Conservation (phyloP, 2,888 invertebrate genomes). For the Eulithis prunata region DNA sequence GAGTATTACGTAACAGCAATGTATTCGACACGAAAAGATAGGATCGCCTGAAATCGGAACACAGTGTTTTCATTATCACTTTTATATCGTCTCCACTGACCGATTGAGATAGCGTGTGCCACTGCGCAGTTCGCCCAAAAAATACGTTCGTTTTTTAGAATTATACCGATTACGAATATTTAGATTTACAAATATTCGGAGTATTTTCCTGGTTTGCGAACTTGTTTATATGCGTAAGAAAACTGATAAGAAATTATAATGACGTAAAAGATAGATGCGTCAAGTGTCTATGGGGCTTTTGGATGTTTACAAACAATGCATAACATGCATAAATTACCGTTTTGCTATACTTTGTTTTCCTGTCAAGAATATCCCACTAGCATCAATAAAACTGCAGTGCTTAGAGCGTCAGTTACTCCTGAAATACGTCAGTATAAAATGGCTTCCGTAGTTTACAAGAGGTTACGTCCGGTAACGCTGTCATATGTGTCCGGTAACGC, state of each 20-base stretch:
- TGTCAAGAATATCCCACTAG: conserved; percentile 4
- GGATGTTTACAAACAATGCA: conserved; percentile 18
- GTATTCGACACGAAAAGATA: conserved; percentile 42
- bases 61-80: conserved; percentile 71
- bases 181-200: conserved; percentile 15
- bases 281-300: conserved; percentile 16
- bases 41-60: conserved; percentile 45
- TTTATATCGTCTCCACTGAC: conserved; percentile 67
- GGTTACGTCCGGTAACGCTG: no score
- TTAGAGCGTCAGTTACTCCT: no score
- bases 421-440: no score
- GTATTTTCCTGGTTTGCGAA: conserved; percentile 31
- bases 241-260: conserved; percentile 9
- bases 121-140: conserved; percentile 71
- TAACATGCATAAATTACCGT: conserved; percentile 3
- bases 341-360: conserved; percentile 5
- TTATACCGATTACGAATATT: conserved; percentile 31
- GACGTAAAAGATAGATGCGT: conserved; percentile 23
- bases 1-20: conserved; percentile 49
- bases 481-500: no score
- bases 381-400: background rate
- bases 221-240: conserved; percentile 17
- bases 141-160: conserved; percentile 60
- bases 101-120: conserved; percentile 69
- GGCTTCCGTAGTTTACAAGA: no score